phyloP scores from a whole-genome alignment of 2,888 invertebrate species.

The Campoplex nolae region DNA sequence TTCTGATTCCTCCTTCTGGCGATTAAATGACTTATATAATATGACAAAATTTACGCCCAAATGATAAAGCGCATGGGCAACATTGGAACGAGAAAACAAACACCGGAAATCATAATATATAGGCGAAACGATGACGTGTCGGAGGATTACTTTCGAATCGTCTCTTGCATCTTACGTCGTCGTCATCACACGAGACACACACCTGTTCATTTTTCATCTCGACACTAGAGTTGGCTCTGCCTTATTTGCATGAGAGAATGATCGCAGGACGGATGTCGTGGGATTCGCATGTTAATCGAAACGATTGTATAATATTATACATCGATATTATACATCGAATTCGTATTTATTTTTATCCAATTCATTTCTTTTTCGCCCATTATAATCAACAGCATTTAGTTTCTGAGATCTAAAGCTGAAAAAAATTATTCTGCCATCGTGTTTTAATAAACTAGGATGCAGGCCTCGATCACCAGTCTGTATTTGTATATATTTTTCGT shows the following conservation, averaged over 20 bases:
- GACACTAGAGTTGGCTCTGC: constrained; percentile 5
- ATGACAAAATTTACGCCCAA: neutral
- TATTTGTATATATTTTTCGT: neutral
- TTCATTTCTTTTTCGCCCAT: neutral
- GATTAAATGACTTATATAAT: neutral
- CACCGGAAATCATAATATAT: constrained; percentile 47
- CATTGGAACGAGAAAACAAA: constrained; percentile 17
- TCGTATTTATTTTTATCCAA: neutral
- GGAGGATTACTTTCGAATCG: constrained; percentile 64
- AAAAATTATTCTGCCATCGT: neutral
- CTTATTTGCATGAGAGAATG: constrained; percentile 66
- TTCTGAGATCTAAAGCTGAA: neutral
- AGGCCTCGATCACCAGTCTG: no score
- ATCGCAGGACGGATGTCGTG: constrained; percentile 65
- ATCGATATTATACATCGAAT: neutral
- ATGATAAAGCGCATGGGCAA: constrained; percentile 15
- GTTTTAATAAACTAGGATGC: neutral
- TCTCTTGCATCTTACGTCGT: constrained; percentile 39
- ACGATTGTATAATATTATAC: constrained; percentile 39
- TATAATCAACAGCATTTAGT: neutral
- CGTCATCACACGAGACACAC: constrained; percentile 21
- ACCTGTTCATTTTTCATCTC: constrained; percentile 49
- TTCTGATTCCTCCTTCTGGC: neutral
- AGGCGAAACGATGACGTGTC: constrained; percentile 54
- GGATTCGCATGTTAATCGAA: constrained; percentile 65